These are phyloP conservation scores for Heliothis subflexa DNA, from an alignment of 1,140 invertebrate genomes.

Conservation along the genomic window DNA sequence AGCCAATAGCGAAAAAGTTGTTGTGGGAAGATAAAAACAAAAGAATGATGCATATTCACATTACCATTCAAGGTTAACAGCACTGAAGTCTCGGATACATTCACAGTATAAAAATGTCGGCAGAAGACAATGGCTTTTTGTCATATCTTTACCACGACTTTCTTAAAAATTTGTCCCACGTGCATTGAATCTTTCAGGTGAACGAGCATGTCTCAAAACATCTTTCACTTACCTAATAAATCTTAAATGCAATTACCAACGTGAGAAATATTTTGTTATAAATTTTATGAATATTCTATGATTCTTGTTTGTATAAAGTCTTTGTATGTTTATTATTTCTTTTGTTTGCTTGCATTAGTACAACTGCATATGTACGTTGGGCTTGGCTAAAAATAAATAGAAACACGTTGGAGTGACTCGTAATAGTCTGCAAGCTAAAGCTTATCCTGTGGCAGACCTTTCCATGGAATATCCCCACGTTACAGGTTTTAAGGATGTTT, in stretches of 20 bases:
- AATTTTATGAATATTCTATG: neutral
- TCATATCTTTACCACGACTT: neutral
- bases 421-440: too few relatives aligned
- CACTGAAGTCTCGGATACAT: neutral
- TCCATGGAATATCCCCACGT: too few relatives aligned
- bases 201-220: neutral
- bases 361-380: neutral
- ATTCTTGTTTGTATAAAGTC: neutral
- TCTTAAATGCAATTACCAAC: neutral
- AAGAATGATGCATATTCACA: conserved; percentile 1
- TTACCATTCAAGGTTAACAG: conserved; percentile 2
- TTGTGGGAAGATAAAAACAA: conserved; percentile 31
- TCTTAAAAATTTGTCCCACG: conserved; percentile 31
- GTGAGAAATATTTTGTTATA: neutral
- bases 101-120: conserved; percentile 7
- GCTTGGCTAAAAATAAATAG: neutral
- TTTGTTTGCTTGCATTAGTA: neutral
- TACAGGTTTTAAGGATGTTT: too few relatives aligned
- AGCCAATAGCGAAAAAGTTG: neutral
- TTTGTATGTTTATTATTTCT: neutral
- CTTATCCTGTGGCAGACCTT: too few relatives aligned
- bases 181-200: neutral
- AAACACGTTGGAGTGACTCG: neutral
- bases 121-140: neutral
- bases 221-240: conserved; percentile 5